Conservation (phyloP, 1,140 invertebrate species). For the Drosophila pallidifrons region DNA sequence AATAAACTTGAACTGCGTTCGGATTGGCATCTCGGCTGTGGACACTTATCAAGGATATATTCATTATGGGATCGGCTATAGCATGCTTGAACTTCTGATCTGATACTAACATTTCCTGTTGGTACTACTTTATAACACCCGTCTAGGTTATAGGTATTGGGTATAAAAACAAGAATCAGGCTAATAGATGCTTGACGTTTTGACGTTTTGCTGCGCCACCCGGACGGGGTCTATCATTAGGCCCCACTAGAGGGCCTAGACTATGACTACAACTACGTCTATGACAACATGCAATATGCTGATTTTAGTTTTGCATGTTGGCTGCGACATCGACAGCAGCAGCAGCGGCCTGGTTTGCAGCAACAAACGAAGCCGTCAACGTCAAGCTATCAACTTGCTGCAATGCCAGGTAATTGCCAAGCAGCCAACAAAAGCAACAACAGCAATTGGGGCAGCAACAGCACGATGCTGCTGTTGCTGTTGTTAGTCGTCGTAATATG, state of each 20-base stretch:
- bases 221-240: conserved; percentile 70
- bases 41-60: too few species aligned
- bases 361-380: conserved; percentile 77
- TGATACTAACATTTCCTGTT: too few species aligned
- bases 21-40: too few species aligned
- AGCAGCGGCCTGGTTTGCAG: conserved; percentile 46
- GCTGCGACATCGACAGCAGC: background rate
- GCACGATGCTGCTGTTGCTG: conserved; percentile 50
- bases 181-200: conserved; percentile 83
- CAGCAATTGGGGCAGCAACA: conserved; percentile 33
- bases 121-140: too few species aligned
- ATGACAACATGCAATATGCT: conserved; percentile 81
- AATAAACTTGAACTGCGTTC: too few species aligned
- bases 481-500: conserved; percentile 76
- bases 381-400: conserved; percentile 44
- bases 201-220: conserved; percentile 72
- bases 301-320: conserved; percentile 80
- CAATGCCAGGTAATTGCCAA: conserved; percentile 63
- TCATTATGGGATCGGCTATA: too few species aligned
- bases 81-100: too few species aligned
- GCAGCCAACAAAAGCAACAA: conserved; percentile 19
- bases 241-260: conserved; percentile 15
- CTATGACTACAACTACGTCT: conserved; percentile 33
- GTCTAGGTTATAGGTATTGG: too few species aligned
- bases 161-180: conserved; percentile 37